phyloP scores from a whole-genome alignment of 2,888 invertebrate species.

The Invenusta paracnida region DNA sequence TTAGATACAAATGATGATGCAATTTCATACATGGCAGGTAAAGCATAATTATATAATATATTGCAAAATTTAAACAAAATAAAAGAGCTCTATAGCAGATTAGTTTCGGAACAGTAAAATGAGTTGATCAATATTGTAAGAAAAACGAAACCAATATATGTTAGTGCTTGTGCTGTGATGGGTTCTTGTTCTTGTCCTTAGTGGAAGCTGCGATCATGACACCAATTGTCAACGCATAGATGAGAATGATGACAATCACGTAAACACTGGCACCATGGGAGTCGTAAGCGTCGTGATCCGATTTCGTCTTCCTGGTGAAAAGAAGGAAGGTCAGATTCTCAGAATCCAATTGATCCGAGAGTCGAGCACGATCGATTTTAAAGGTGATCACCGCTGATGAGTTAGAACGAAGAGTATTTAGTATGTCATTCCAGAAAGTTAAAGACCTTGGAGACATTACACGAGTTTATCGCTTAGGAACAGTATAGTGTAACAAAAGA shows the following conservation, averaged over 20 bases:
- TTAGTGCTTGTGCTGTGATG: neutral
- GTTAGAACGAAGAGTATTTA: neutral
- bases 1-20: too few relatives aligned
- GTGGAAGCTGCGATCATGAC: neutral
- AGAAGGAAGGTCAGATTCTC: neutral
- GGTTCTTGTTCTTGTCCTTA: neutral
- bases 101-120: too few relatives aligned
- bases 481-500: too few relatives aligned
- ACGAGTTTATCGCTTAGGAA: too few relatives aligned
- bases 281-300: neutral
- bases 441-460: neutral
- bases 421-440: neutral
- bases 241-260: neutral
- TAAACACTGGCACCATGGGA: neutral
- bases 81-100: too few relatives aligned
- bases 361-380: neutral
- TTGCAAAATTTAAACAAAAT: too few relatives aligned
- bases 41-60: too few relatives aligned
- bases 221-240: neutral
- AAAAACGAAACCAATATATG: too few relatives aligned
- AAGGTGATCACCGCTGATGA: neutral
- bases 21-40: too few relatives aligned
- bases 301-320: neutral
- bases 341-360: neutral
- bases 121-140: too few relatives aligned